Evolutionary conservation across 2,113 vertebrate genomes (phyloP).

Genomic region (Leptosomus discolor): DNA sequence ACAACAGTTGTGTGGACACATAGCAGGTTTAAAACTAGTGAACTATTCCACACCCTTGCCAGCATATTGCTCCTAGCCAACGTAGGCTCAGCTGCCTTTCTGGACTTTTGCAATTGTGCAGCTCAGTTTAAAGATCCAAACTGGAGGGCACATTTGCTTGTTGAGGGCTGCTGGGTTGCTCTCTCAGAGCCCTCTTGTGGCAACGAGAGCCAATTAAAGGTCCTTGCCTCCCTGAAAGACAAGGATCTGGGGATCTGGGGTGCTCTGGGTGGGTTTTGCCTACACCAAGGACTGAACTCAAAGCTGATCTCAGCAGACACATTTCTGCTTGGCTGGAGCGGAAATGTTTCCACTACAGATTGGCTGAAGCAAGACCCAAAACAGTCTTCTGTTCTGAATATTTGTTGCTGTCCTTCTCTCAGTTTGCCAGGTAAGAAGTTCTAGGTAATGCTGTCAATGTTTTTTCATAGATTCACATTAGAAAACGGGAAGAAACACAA

Average conservation of each 20-base stretch:
- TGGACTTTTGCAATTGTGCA: not conserved
- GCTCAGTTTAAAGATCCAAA: not conserved
- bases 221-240: not conserved
- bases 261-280: not conserved
- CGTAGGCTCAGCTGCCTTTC: not conserved
- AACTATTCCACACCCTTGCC: not conserved
- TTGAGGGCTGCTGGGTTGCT: not conserved
- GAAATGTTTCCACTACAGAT: not conserved
- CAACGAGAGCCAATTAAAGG: not conserved
- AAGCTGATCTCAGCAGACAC: not conserved
- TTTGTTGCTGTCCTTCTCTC: not conserved
- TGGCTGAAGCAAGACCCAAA: not conserved
- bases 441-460: not conserved
- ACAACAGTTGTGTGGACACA: not conserved
- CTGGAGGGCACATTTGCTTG: not conserved
- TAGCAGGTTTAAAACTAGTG: not conserved
- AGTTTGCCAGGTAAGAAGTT: not conserved
- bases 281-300: not conserved
- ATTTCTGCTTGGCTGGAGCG: not conserved
- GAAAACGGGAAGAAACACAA: not conserved
- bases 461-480: not conserved
- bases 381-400: not conserved
- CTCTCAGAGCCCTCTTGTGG: constrained; percentile 50
- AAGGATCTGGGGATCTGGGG: not conserved
- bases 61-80: not conserved